Evolutionary conservation across 2,888 invertebrate species (phyloP).

Genomic region (Hypsopygia costalis): DNA sequence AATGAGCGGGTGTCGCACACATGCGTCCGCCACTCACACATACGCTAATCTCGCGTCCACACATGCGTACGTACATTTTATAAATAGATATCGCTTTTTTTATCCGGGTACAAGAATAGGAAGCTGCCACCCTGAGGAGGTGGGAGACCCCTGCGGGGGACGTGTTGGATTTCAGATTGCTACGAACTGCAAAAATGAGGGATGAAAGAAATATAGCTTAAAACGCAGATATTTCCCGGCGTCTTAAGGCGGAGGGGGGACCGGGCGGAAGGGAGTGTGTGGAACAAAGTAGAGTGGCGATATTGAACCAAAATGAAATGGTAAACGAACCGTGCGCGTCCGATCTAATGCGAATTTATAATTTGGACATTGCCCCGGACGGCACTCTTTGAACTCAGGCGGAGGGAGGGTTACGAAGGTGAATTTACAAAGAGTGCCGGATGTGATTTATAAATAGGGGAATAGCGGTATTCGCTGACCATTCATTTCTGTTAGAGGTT

Average conservation of each 20-base stretch:
- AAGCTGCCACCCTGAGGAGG: constrained; percentile 65
- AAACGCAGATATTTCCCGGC: constrained; percentile 82
- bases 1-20: constrained; percentile 73
- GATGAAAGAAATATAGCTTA: constrained; percentile 83
- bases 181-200: constrained; percentile 82
- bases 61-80: constrained; percentile 75
- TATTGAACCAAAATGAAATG: constrained; percentile 80
- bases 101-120: constrained; percentile 78
- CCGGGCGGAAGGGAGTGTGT: constrained; percentile 67
- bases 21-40: constrained; percentile 39
- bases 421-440: constrained; percentile 69
- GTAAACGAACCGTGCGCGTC: constrained; percentile 81
- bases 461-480: constrained; percentile 47
- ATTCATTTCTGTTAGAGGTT: constrained; percentile 46
- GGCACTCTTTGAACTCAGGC: constrained; percentile 72
- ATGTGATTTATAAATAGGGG: constrained; percentile 73
- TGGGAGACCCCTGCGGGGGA: constrained; percentile 71
- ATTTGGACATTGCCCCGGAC: constrained; percentile 76
- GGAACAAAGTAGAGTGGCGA: constrained; percentile 80
- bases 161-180: constrained; percentile 82
- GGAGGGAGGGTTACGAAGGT: constrained; percentile 57
- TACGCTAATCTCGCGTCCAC: constrained; percentile 64
- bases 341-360: constrained; percentile 81
- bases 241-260: constrained; percentile 70
- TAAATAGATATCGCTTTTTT: constrained; percentile 81